Evolutionary conservation across 2,888 invertebrate species (phyloP).

Genomic region (Hymenopus coronatus): DNA sequence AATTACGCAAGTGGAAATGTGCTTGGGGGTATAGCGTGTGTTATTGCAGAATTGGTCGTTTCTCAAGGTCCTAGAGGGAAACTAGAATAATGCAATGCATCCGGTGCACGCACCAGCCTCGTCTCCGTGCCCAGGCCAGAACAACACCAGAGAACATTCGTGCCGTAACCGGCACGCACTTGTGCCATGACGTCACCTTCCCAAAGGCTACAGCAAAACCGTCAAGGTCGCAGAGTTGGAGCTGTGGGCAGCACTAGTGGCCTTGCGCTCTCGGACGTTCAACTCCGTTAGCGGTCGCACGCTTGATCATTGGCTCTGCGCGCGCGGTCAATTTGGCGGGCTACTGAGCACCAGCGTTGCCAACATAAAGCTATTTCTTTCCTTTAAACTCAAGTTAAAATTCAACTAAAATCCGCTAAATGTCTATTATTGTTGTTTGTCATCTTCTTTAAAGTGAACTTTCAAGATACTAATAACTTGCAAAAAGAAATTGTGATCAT

Average conservation of each 20-base stretch:
- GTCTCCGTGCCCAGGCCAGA: background rate
- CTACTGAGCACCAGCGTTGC: too few species aligned
- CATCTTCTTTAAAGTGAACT: too few species aligned
- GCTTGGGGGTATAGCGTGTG: background rate
- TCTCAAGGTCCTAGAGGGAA: background rate
- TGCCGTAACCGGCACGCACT: constrained; percentile 5
- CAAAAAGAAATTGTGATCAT: too few species aligned
- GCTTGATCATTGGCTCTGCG: background rate
- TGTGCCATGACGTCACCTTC: background rate
- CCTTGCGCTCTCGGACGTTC: constrained; percentile 16
- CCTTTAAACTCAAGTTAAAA: too few species aligned
- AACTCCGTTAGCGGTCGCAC: background rate
- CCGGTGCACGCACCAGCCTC: background rate
- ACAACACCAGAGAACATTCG: background rate
- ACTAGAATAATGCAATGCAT: background rate
- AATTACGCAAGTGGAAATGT: background rate
- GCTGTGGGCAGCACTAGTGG: constrained; percentile 7
- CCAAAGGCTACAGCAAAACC: constrained; percentile 8
- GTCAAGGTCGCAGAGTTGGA: constrained; percentile 9
- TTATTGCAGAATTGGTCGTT: background rate
- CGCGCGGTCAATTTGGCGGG: background rate
- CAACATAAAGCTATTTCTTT: too few species aligned
- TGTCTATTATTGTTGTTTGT: too few species aligned
- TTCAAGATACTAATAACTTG: too few species aligned
- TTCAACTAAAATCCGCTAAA: too few species aligned